These are phyloP conservation scores for Chaetodon trifasciatus DNA, from an alignment of 2,797 vertebrate genomes.

Conservation along the genomic window DNA sequence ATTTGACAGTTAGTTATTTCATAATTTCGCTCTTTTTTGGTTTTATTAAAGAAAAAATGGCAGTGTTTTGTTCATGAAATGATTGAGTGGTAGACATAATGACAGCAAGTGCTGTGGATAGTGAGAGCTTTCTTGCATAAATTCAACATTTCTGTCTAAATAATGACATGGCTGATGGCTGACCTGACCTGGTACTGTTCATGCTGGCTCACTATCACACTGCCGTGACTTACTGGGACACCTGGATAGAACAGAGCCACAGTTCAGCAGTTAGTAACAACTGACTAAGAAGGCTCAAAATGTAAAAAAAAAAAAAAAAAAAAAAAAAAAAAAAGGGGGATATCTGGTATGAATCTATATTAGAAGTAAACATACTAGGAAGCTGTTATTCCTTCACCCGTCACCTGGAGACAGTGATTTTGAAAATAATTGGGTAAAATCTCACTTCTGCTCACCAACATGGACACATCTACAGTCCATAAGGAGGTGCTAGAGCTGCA, in stretches of 20 bases:
- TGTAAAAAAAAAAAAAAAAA: too few species aligned
- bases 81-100: neutral
- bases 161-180: neutral
- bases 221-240: neutral
- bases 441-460: neutral
- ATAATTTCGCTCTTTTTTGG: neutral
- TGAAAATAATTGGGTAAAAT: too few species aligned
- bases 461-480: neutral
- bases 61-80: neutral
- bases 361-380: too few species aligned
- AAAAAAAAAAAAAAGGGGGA: too few species aligned
- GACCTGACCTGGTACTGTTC: neutral
- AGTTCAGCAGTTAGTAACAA: neutral
- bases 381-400: neutral
- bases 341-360: too few species aligned
- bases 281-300: neutral
- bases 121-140: neutral
- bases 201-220: neutral
- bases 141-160: neutral
- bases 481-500: conserved; percentile 15
- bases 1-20: neutral
- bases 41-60: neutral
- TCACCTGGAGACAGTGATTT: neutral
- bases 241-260: neutral
- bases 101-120: too few species aligned